Evolutionary conservation across 2,888 invertebrate species (phyloP).

Genomic region (Epistrophella euchroma): DNA sequence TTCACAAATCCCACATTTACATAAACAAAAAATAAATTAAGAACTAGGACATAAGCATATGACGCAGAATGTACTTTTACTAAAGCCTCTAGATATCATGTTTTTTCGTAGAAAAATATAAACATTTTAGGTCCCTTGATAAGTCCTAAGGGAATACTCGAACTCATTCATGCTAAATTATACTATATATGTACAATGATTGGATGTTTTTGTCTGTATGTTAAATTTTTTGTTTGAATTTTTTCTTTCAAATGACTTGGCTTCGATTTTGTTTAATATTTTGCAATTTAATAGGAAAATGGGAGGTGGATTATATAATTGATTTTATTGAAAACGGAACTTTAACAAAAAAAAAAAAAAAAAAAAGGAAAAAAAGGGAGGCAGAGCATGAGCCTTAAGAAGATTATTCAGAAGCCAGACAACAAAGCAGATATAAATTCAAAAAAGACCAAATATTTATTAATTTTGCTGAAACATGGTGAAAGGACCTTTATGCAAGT

Average conservation of each 20-base stretch:
- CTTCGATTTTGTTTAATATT: not conserved
- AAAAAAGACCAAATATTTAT: not conserved
- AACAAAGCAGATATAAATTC: not conserved
- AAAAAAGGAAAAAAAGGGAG: too few species aligned
- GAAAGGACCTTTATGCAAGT: not conserved
- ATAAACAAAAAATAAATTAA: not conserved
- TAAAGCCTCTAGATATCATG: not conserved
- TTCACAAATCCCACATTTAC: too few species aligned
- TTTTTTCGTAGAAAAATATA: slow-evolving; percentile 18
- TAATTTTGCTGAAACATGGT: not conserved
- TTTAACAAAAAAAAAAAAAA: not conserved
- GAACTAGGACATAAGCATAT: not conserved
- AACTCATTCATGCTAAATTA: not conserved
- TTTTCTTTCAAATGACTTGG: not conserved
- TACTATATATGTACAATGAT: not conserved
- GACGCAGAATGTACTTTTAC: not conserved
- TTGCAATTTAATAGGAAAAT: not conserved
- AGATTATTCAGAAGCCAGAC: slow-evolving; percentile 7
- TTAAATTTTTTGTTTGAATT: not conserved
- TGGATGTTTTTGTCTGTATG: not conserved
- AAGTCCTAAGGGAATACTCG: not conserved
- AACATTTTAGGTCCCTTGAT: slow-evolving; percentile 11
- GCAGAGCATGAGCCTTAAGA: too few species aligned
- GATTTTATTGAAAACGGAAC: not conserved
- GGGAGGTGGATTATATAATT: not conserved